phyloP scores from a whole-genome alignment of 2,797 vertebrate genomes.

The Notamacropus eugenii region DNA sequence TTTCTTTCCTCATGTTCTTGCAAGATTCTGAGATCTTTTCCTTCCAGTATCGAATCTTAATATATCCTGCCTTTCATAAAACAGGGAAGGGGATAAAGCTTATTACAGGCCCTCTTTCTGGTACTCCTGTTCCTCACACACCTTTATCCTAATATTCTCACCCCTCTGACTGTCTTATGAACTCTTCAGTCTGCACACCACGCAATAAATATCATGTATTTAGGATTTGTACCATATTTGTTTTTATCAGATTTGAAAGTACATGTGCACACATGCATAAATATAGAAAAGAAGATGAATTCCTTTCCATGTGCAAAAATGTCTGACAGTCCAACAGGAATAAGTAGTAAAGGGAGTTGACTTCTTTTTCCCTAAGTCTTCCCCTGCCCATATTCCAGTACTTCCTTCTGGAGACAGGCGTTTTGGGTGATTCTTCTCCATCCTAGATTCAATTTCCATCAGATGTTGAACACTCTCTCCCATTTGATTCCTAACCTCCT shows the following conservation, averaged over 20 bases:
- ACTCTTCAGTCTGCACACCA: not conserved
- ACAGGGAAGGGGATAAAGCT: not conserved
- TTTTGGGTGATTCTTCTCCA: not conserved
- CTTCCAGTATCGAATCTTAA: not conserved
- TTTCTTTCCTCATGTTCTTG: not conserved
- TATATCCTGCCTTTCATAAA: not conserved
- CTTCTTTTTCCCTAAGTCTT: not conserved
- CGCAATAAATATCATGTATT: not conserved
- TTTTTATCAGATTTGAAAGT: not conserved
- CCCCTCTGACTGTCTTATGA: not conserved
- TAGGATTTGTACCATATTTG: not conserved
- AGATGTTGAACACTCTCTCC: too few species aligned
- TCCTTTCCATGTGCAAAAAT: not conserved
- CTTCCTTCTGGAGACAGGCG: not conserved
- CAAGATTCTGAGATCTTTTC: not conserved
- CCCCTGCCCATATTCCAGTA: not conserved
- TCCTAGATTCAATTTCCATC: too few species aligned
- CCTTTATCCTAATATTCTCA: not conserved
- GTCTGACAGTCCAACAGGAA: not conserved
- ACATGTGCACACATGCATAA: not conserved
- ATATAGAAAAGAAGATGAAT: not conserved
- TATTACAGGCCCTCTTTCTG: not conserved
- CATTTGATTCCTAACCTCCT: too few species aligned
- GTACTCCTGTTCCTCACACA: not conserved
- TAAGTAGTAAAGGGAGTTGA: not conserved